These are phyloP conservation scores for Carassius auratus DNA, from an alignment of 2,113 vertebrate species.

Conservation along the genomic window DNA sequence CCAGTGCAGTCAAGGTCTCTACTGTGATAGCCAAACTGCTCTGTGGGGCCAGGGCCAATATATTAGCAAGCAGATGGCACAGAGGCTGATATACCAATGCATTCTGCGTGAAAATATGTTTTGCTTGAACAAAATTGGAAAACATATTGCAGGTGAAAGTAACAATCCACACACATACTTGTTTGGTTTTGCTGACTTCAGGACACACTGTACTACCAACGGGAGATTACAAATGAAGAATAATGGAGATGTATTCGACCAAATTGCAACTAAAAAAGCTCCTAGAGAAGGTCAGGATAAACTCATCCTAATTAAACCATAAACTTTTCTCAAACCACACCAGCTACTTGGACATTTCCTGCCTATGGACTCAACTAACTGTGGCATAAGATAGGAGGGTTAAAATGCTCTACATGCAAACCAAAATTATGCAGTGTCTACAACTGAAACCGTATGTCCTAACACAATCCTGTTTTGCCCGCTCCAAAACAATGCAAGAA, in stretches of 20 bases:
- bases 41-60: constrained; percentile 25
- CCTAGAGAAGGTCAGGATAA: background rate
- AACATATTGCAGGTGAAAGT: constrained; percentile 12
- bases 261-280: background rate
- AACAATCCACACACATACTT: background rate
- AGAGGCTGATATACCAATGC: constrained; percentile 8
- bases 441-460: constrained; percentile 50
- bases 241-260: background rate
- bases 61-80: constrained; percentile 25
- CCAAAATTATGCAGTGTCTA: constrained; percentile 45
- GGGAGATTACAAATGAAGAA: background rate
- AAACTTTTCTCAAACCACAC: background rate
- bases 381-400: too few species aligned
- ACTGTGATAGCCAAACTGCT: constrained; percentile 5
- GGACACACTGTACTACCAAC: background rate
- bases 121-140: constrained; percentile 11
- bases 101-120: constrained; percentile 4
- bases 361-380: constrained; percentile 7
- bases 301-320: too few species aligned
- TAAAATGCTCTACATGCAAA: constrained; percentile 30
- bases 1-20: constrained; percentile 23
- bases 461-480: constrained; percentile 70
- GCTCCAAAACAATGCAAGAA: constrained; percentile 58
- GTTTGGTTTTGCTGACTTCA: constrained; percentile 5
- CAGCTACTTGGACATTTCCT: constrained; percentile 25